phyloP scores from a whole-genome alignment of 1,140 invertebrate genomes.

The Diorhabda elongata region DNA sequence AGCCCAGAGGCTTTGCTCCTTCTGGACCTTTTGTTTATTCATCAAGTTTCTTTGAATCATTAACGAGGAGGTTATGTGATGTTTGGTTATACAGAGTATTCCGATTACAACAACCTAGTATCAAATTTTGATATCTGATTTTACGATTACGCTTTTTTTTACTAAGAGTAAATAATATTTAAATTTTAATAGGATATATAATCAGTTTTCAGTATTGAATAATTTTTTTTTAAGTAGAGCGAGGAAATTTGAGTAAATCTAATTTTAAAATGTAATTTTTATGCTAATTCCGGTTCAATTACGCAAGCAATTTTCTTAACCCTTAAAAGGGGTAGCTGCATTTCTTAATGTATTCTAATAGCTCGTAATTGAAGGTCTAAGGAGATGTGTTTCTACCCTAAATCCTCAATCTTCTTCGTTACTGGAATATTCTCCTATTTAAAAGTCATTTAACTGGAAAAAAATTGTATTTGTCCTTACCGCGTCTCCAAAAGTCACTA shows the following conservation, averaged over 20 bases:
- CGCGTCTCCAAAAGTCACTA: no score
- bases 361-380: slow-evolving; percentile 13
- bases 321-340: slow-evolving; percentile 14
- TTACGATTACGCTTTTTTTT: no score
- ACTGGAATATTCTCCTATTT: not conserved
- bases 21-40: slow-evolving; percentile 12
- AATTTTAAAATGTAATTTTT: slow-evolving; percentile 15
- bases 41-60: slow-evolving; percentile 15
- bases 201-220: no score
- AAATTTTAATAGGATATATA: no score
- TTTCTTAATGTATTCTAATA: slow-evolving; percentile 17
- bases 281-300: slow-evolving; percentile 15
- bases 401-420: not conserved
- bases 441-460: not conserved
- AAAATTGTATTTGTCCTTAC: not conserved
- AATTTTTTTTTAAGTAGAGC: not conserved
- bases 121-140: no score
- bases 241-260: not conserved
- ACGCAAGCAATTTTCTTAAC: slow-evolving; percentile 10
- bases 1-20: slow-evolving; percentile 1
- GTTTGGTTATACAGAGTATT: slow-evolving; percentile 1
- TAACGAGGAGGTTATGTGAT: slow-evolving; percentile 1
- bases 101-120: no score
- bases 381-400: slow-evolving; percentile 5
- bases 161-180: no score